Percentiles rank a stretch among this genome's conserved stretches.
Evolutionary conservation across 1,140 invertebrate genomes (phyloP).

Genomic region (Drosophila lowei): DNA sequence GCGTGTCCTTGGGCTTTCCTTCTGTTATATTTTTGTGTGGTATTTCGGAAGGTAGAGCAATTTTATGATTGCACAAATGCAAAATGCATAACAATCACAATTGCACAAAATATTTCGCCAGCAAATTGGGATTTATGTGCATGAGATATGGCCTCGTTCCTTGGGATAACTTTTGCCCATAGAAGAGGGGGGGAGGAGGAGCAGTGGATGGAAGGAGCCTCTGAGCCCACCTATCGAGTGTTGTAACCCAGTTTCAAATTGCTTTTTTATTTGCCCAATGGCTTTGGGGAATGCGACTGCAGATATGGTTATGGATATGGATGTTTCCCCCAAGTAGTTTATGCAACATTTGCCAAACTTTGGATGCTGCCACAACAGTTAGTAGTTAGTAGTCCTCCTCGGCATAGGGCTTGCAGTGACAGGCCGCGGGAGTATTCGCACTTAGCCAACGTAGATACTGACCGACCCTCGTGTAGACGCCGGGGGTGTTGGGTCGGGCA

Average conservation of each 20-base stretch:
- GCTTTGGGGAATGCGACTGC: conserved; percentile 29
- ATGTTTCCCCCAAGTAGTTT: conserved; percentile 52
- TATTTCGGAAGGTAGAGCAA: conserved; percentile 17
- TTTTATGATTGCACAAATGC: conserved; percentile 74
- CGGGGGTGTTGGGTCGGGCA: conserved; percentile 86
- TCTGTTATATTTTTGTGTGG: conserved; percentile 10
- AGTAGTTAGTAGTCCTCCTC: conserved; percentile 47
- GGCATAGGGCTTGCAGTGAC: conserved; percentile 63
- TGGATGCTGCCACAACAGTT: conserved; percentile 22
- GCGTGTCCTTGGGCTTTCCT: conserved; percentile 56
- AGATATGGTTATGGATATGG: conserved; percentile 42
- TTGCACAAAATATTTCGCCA: conserved; percentile 72
- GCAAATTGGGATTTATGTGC: conserved; percentile 76
- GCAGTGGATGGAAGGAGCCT: conserved; percentile 7
- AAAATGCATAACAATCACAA: conserved; percentile 80
- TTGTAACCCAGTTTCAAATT: conserved; percentile 72
- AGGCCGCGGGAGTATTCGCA: conserved; percentile 86
- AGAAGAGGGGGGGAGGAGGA: conserved; percentile 10
- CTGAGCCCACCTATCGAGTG: conserved; percentile 32
- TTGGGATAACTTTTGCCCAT: conserved; percentile 39
- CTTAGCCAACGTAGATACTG: conserved; percentile 88
- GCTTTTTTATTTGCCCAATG: conserved; percentile 75
- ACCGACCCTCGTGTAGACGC: conserved; percentile 89
- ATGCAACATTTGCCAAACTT: conserved; percentile 59
- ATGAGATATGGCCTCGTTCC: conserved; percentile 50